These are phyloP conservation scores for Lysandra bellargus DNA, from an alignment of 2,888 invertebrate species.

Conservation along the genomic window DNA sequence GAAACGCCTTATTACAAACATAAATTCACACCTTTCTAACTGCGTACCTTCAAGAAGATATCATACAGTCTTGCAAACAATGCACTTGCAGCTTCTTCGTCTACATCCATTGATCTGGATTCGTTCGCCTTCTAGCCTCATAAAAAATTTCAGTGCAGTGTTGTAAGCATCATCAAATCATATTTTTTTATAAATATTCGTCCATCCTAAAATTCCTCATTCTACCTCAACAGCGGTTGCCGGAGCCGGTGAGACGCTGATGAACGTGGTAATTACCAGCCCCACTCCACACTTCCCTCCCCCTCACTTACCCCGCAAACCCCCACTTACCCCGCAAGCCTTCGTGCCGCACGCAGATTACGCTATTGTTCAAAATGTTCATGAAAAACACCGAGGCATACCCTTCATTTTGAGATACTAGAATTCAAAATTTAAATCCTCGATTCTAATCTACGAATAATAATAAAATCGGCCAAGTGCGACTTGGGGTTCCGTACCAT, in stretches of 20 bases:
- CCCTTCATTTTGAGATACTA: neutral
- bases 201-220: neutral
- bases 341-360: constrained; percentile 52
- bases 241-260: constrained; percentile 46
- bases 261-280: constrained; percentile 60
- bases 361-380: constrained; percentile 35
- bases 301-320: neutral
- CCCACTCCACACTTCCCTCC: neutral
- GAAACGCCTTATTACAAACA: too few relatives aligned
- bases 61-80: too few relatives aligned
- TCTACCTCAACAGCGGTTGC: neutral
- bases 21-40: too few relatives aligned
- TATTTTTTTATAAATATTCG: neutral
- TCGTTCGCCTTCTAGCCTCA: neutral
- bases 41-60: too few relatives aligned
- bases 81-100: too few relatives aligned
- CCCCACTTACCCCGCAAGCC: constrained; percentile 35
- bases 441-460: too few relatives aligned
- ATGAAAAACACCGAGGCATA: neutral
- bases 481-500: too few relatives aligned
- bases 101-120: too few relatives aligned
- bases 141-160: neutral
- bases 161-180: neutral
- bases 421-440: neutral
- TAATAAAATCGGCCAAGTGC: too few relatives aligned